Percentiles rank a stretch among this genome's conserved stretches.
phyloP scores from a whole-genome alignment of 2,888 invertebrate genomes.

The Branchellion lobata region DNA sequence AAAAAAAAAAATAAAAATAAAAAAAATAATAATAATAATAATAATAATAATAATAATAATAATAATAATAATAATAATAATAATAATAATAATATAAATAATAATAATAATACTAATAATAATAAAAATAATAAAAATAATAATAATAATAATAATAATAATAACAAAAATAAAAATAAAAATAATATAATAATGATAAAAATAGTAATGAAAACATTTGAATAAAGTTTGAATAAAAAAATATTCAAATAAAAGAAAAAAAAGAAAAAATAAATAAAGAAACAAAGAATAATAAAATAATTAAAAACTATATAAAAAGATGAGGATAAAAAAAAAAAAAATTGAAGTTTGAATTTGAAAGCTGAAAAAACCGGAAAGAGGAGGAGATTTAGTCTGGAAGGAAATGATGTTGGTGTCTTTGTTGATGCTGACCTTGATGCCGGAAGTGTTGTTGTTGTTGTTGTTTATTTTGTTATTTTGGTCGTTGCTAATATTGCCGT shows the following conservation, averaged over 20 bases:
- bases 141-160: neutral
- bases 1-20: neutral
- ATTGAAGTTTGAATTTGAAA: neutral
- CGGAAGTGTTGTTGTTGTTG: neutral
- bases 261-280: no score
- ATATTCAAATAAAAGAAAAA: no score
- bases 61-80: neutral
- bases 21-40: neutral
- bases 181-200: no score
- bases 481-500: neutral
- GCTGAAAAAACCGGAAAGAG: neutral
- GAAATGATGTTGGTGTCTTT: neutral
- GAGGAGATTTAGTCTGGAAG: neutral
- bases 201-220: no score
- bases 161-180: neutral
- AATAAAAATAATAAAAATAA: neutral
- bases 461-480: neutral
- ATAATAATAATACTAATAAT: neutral
- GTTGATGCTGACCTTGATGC: neutral
- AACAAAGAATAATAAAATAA: no score
- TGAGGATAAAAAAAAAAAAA: no score
- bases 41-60: neutral
- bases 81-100: neutral
- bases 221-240: no score
- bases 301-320: no score